Evolutionary conservation across 2,888 invertebrate genomes (phyloP).

Genomic region (Ryuthela nishihirai): DNA sequence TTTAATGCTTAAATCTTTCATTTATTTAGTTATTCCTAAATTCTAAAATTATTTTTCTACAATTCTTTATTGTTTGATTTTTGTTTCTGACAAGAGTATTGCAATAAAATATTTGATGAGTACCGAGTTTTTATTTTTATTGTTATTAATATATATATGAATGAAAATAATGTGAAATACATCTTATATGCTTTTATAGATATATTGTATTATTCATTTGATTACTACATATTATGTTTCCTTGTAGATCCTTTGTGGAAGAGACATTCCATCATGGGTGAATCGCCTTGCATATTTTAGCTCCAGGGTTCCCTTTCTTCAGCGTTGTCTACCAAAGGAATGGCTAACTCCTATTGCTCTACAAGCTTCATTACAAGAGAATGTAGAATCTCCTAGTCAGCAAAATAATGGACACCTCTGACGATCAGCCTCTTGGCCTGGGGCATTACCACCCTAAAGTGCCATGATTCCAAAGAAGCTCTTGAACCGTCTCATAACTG

Average conservation of each 20-base stretch:
- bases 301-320: conserved; percentile 97
- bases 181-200: too few relatives aligned
- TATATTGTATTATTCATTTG: not conserved
- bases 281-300: conserved; percentile 97
- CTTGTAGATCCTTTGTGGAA: conserved; percentile 87
- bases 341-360: conserved; percentile 98
- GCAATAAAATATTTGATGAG: too few relatives aligned
- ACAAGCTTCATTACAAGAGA: conserved; percentile 62
- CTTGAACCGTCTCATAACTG: too few relatives aligned
- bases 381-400: conserved; percentile 25
- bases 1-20: too few relatives aligned
- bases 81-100: too few relatives aligned
- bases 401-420: conserved; percentile 13
- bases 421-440: conserved; percentile 33
- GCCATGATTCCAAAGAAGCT: too few relatives aligned
- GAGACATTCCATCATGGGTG: conserved; percentile 97
- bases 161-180: too few relatives aligned
- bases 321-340: conserved; percentile 94
- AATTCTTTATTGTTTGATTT: too few relatives aligned
- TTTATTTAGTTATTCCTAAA: too few relatives aligned
- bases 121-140: too few relatives aligned
- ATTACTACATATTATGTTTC: conserved; percentile 41
- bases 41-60: too few relatives aligned
- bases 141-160: too few relatives aligned
- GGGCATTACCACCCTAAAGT: conserved; percentile 29